Percentiles rank a stretch among this genome's conserved stretches.
Evolutionary conservation across 1,140 invertebrate genomes (phyloP).

Genomic region (Drosophila grimshawi): DNA sequence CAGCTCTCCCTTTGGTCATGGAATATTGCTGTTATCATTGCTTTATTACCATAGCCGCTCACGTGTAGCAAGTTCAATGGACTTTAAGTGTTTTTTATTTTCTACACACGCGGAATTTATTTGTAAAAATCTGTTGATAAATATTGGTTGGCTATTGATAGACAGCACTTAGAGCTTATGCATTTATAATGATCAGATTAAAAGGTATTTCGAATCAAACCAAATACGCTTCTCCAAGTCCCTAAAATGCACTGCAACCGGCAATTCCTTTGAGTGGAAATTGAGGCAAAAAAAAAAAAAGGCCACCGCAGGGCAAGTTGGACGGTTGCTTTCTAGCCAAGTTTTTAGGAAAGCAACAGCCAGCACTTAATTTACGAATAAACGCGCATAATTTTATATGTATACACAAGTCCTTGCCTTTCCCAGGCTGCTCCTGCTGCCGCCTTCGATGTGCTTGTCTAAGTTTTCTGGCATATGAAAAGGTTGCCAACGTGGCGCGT

Average conservation of each 20-base stretch:
- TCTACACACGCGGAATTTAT: constrained; percentile 11
- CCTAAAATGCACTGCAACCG: constrained; percentile 49
- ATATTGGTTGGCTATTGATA: constrained; percentile 58
- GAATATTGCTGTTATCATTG: constrained; percentile 45
- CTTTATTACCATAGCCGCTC: constrained; percentile 29
- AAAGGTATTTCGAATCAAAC: constrained; percentile 40
- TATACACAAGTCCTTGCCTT: constrained; percentile 58
- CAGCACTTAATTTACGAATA: constrained; percentile 83
- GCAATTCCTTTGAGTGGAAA: constrained; percentile 59
- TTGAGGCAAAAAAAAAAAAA: background rate
- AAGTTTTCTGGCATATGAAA: constrained; percentile 81
- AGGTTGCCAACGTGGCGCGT: constrained; percentile 81
- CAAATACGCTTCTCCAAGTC: background rate
- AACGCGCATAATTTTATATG: constrained; percentile 82
- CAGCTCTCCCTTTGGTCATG: constrained; percentile 26
- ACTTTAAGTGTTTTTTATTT: constrained; percentile 1
- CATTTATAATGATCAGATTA: constrained; percentile 66
- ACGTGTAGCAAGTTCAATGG: constrained; percentile 25
- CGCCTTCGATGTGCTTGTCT: constrained; percentile 36
- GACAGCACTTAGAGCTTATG: constrained; percentile 71
- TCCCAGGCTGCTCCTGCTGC: background rate
- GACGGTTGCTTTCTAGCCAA: constrained; percentile 14
- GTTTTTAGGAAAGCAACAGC: constrained; percentile 69
- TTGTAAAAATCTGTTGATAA: constrained; percentile 28
- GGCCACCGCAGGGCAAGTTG: constrained; percentile 54